Evolutionary conservation across 1,140 invertebrate species (phyloP).

Genomic region (Lasioglossum baleicum): DNA sequence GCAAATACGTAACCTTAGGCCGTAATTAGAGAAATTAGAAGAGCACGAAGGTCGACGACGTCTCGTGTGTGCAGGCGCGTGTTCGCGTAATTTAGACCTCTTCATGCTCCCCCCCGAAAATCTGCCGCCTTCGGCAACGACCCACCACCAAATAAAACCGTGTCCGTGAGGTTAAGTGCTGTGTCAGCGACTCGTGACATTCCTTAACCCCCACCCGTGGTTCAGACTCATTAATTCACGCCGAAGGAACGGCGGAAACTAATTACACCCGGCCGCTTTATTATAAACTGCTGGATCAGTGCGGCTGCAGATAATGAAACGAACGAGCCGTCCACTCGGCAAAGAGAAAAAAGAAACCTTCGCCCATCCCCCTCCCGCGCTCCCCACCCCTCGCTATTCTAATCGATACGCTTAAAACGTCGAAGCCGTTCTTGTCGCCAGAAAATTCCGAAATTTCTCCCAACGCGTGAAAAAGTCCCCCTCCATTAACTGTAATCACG

Average conservation of each 20-base stretch:
- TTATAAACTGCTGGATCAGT: conserved; percentile 11
- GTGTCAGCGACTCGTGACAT: conserved; percentile 30
- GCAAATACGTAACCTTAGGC: conserved; percentile 3
- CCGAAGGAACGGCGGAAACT: conserved; percentile 15
- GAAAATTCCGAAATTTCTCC: too few species aligned
- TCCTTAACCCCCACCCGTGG: not conserved
- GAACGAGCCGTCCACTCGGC: not conserved
- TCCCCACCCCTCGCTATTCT: too few species aligned
- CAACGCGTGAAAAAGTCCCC: too few species aligned
- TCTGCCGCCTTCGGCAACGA: not conserved
- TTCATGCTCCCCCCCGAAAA: conserved; percentile 23
- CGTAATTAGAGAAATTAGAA: conserved; percentile 47
- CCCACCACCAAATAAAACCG: conserved; percentile 29
- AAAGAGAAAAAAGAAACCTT: too few species aligned
- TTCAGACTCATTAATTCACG: conserved; percentile 13
- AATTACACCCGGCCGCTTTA: conserved; percentile 22
- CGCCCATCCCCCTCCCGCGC: too few species aligned
- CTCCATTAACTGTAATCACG: too few species aligned
- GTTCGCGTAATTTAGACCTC: conserved; percentile 27
- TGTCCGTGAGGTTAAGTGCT: conserved; percentile 16
- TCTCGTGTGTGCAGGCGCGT: conserved; percentile 8
- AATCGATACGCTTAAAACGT: too few species aligned
- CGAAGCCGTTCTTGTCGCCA: too few species aligned
- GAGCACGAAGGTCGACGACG: conserved; percentile 22
- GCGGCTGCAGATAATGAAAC: conserved; percentile 1